A percentile compares a stretch with the other conserved stretches of the same genome.
phyloP scores from a whole-genome alignment of 1,140 invertebrate species.

The Drosophila eugracilis region DNA sequence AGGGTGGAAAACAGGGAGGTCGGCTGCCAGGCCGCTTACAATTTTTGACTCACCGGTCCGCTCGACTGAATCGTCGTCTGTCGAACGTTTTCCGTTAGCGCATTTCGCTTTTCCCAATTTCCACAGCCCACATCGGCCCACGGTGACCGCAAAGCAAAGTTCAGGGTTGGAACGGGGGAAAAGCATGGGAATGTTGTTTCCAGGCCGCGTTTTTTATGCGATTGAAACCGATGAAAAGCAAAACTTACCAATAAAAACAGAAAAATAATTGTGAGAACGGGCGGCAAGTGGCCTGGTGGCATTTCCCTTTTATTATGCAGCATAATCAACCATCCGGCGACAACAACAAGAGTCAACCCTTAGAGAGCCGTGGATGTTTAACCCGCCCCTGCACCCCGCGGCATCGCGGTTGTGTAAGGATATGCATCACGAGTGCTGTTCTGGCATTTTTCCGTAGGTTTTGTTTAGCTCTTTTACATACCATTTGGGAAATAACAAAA shows the following conservation, averaged over 20 bases:
- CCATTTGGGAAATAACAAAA: neutral
- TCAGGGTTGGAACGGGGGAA: slow-evolving; percentile 14
- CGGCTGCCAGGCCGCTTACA: slow-evolving; percentile 44
- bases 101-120: slow-evolving; percentile 32
- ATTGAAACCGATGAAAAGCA: slow-evolving; percentile 29
- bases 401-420: slow-evolving; percentile 10
- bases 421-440: slow-evolving; percentile 8
- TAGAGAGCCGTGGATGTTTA: slow-evolving; percentile 40
- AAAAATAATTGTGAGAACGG: slow-evolving; percentile 49
- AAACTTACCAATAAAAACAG: slow-evolving; percentile 45
- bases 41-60: slow-evolving; percentile 75
- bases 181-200: slow-evolving; percentile 69
- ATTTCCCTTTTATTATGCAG: slow-evolving; percentile 76
- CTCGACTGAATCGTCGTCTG: slow-evolving; percentile 48
- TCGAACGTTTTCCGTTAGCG: slow-evolving; percentile 47
- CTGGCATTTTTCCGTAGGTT: neutral
- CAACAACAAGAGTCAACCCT: slow-evolving; percentile 47
- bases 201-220: slow-evolving; percentile 22
- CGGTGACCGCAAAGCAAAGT: slow-evolving; percentile 63
- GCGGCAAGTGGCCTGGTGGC: slow-evolving; percentile 59
- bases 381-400: slow-evolving; percentile 35
- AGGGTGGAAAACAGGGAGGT: slow-evolving; percentile 32
- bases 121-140: slow-evolving; percentile 52
- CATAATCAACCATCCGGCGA: slow-evolving; percentile 63
- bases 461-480: neutral